Base-by-base conservation (phyloP, 2,113 vertebrate genomes). In the Hypomesus transpacificus region DNA sequence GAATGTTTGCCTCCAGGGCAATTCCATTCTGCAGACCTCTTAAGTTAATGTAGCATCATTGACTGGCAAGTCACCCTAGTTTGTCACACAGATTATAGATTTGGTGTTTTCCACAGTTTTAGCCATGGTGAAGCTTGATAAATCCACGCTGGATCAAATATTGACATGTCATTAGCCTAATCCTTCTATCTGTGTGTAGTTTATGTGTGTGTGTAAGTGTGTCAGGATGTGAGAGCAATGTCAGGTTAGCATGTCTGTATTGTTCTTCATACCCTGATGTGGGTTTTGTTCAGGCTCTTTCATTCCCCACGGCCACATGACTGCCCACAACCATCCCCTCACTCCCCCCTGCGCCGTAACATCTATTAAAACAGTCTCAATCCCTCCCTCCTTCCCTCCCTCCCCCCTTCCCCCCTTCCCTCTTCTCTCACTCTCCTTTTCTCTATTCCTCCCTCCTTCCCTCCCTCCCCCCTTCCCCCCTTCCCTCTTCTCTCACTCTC, bases 351-450 rank as follows among this genome's bases (percentile, higher is more conserved):
- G 28, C 4, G 7, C 39, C 39, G 39, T 13, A 65, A 21, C 70
- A 73, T 7, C 53, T 75, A 82, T 86, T 83, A 73, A 69, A 68
- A 80, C 73, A 70, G 59, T 70, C 76, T 65, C 75, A 77, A 69
- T 53, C 66, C 67, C 75, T 57, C 65, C 71, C 70, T 24, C 24
- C 74, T 53, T 80, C 65, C 56, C 69, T 78, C 75, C 60, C 60
- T 28, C 54, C 51, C 71, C 71, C 56, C 71, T 26, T 57, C 74
- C 53, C 74, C 52, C 14, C 24, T 26, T 26, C 24, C 24, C 24
- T 26, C 24, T 26, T 26, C 24, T 26, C 24, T 26, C 24, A 26
- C 24, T 26, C 24, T 26, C 24, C 2, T 26, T 26, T 26, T 26
- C 24, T 2, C 1, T 26, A 26, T 26, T 26, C 24, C 24, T 26